Base-by-base conservation (phyloP, 2,888 invertebrate genomes). In the Chrysina gloriosa region DNA sequence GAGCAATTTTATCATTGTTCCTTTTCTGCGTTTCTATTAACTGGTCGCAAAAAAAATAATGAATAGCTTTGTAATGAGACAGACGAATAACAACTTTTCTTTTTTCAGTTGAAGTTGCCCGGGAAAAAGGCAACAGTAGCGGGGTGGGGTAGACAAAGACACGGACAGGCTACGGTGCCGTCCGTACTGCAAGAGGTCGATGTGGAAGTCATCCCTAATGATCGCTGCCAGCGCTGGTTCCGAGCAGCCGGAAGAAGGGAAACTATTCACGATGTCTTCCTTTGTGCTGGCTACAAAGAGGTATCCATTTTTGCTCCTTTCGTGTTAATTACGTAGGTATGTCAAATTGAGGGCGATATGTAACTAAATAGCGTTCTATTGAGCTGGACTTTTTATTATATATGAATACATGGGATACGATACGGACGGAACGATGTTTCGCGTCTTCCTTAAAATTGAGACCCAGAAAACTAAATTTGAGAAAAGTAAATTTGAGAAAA, bases 211-310 rank as follows among this genome's bases (percentile, higher is more conserved):
- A 92, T 96, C 48, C 92, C 95, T 0, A 95, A 96, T 78, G 94
- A 95, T 77, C 88, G 95, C 68, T 96, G 96, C 77, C 96, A 96
- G 84, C 87, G 93, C 54, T 96, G 96, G 96, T 96, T 96, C 83
- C 85, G 95, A 56, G 93, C 95, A 0, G 96, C 96, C 0, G 96
- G 96, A 0, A 84, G 96, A 31, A 84, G 95, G 61, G 96, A 97
- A 82, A 93, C 92, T n/a, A 96, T 96, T 70, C 95, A 96, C 76
- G 95, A 96, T 75, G 96, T 96, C 1, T 96, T 96, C 80, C 84
- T 96, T 0, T 96, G 96, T 79, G 96, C 96, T 0, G 96, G 96
- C 2, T 96, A 95, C 77, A 96, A 96, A 81, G 94, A 95, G 84
- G 94, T 93, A 75, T 87, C 86, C 3, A 0, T 45, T 1, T 19